Evolutionary conservation across 2,888 invertebrate genomes (phyloP), one percentile per base, ranked within the genome.

Genomic region (Orchesellides sinensis): DNA sequence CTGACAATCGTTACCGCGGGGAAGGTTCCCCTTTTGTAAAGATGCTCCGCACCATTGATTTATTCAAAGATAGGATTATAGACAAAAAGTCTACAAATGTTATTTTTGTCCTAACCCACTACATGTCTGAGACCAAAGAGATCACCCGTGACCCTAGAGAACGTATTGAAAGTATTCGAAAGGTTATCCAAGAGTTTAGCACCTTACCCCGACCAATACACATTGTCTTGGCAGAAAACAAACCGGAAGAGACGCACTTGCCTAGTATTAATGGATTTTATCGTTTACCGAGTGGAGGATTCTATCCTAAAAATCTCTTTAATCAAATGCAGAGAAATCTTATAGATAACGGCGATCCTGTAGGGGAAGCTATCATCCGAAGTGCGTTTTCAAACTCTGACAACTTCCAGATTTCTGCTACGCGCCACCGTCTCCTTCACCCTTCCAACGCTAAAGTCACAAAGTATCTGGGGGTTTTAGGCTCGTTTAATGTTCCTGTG

Each of bases 191-290:
- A 32, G 78, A 78, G 1, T 83, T 66, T 21, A 78, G 65, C 32
- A 49, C 66, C 0, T 32, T 84, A 1, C 84, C 85, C 14, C 80
- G 83, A 12, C 85, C 85, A 19, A 78, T 85, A 45, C 35, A 54
- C 8, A 74, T 85, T 14, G 73, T 61, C 8, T 35, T 85, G 0
- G 85, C 84, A 3, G 85, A 85, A 81, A 85, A 85, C 49, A 85
- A 83, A 45, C 68, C 84, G 1, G 70, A 69, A 12, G 73, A 56
- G 5, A 14, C 40, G 0, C 23, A 63, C 1, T 68, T 84, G 2
- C 61, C 63, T 0, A 83, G 49, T 0, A 8, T 84, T 10, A 85
- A 85, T 45, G 85, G 85, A 0, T 84, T 70, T 19, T 81, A 78
- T 23, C 32, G 40, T 3, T 45, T 85, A 4, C 85, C 85, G 10